Evolutionary conservation across 2,797 vertebrate genomes (phyloP).

Genomic region (Hapalemur alaotrensis): DNA sequence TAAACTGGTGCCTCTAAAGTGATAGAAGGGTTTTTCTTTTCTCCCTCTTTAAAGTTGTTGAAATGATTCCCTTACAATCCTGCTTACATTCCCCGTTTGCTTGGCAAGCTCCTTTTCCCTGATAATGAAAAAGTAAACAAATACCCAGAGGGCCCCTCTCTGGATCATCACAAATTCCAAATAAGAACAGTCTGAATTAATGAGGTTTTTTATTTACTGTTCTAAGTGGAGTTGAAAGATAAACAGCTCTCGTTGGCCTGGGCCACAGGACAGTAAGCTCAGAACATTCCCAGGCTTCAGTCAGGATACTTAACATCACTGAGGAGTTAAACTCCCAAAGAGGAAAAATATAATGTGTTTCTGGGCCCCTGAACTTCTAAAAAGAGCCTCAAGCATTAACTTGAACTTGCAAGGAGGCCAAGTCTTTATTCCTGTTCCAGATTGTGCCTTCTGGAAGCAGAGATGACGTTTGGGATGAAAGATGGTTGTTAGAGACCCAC

Average conservation of each 20-base stretch:
- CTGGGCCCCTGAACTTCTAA: slow-evolving; percentile 40
- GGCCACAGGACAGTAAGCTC: slow-evolving; percentile 3
- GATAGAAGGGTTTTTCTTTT: background rate
- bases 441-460: background rate
- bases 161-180: slow-evolving; percentile 68
- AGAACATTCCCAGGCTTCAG: slow-evolving; percentile 51
- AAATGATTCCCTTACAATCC: slow-evolving; percentile 47
- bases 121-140: slow-evolving; percentile 64
- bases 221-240: slow-evolving; percentile 60
- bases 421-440: background rate
- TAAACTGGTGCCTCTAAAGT: slow-evolving; percentile 34
- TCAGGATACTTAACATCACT: background rate
- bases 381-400: slow-evolving; percentile 43
- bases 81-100: slow-evolving; percentile 37
- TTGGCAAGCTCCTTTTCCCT: slow-evolving; percentile 36
- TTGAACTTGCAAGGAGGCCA: slow-evolving; percentile 27
- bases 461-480: background rate
- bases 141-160: background rate
- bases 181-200: slow-evolving; percentile 69
- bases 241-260: slow-evolving; percentile 55
- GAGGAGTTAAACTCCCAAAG: slow-evolving; percentile 9
- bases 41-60: background rate
- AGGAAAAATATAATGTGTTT: slow-evolving; percentile 37
- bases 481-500: background rate
- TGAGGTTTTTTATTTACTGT: slow-evolving; percentile 63